Evolutionary conservation across 1,140 invertebrate genomes (phyloP).

Genomic region (Nasonia vitripennis): DNA sequence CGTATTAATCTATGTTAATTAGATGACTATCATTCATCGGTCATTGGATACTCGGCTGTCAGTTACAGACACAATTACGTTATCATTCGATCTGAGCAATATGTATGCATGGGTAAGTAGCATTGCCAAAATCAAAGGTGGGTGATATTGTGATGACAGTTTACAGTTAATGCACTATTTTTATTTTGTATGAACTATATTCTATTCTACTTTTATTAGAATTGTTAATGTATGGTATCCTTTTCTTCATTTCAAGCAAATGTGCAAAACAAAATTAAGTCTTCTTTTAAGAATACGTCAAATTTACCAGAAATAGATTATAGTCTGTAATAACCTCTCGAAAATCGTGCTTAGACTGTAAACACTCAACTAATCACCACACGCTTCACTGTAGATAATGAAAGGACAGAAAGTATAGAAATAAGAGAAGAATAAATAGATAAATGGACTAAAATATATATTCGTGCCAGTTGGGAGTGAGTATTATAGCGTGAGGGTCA

Average conservation of each 20-base stretch:
- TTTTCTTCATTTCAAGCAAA: not conserved
- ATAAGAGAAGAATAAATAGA: slow-evolving; percentile 31
- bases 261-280: not conserved
- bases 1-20: not conserved
- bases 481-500: slow-evolving; percentile 68
- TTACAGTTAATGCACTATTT: slow-evolving; percentile 23
- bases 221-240: too few species aligned
- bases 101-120: not conserved
- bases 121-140: slow-evolving; percentile 5
- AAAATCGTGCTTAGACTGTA: slow-evolving; percentile 35
- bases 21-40: not conserved
- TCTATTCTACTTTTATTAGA: too few species aligned
- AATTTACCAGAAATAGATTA: too few species aligned
- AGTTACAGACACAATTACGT: slow-evolving; percentile 34
- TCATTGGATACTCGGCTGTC: slow-evolving; percentile 3
- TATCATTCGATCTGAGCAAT: not conserved
- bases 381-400: slow-evolving; percentile 7
- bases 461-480: slow-evolving; percentile 74
- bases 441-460: slow-evolving; percentile 59
- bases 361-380: slow-evolving; percentile 31
- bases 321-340: not conserved
- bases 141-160: not conserved
- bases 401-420: slow-evolving; percentile 16
- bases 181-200: not conserved
- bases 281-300: too few species aligned